Conservation (phyloP, 1,140 invertebrate genomes). For the Papilio polytes region DNA sequence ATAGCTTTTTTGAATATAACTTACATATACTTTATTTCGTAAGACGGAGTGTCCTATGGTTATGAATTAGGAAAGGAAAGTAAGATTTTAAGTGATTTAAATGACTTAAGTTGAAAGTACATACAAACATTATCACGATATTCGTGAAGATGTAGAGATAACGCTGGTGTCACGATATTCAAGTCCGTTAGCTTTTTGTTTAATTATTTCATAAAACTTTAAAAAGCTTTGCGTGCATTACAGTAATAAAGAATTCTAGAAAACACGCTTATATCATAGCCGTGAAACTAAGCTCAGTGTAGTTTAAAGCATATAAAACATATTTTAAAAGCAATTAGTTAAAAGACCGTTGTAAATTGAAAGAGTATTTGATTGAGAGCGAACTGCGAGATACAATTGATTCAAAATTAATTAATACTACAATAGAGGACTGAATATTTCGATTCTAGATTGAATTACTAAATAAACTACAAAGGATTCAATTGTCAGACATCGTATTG, state of each 20-base stretch:
- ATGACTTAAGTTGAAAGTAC: background rate
- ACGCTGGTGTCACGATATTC: constrained; percentile 16
- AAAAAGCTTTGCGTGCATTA: background rate
- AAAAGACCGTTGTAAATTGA: too few species aligned
- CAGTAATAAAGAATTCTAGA: background rate
- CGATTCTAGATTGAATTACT: background rate
- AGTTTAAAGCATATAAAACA: background rate
- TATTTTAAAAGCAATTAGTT: too few species aligned
- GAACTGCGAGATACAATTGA: background rate
- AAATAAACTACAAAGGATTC: background rate
- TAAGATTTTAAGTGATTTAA: background rate
- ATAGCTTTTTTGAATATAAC: too few species aligned
- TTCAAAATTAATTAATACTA: background rate
- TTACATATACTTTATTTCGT: too few species aligned
- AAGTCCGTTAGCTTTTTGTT: background rate
- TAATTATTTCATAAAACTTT: constrained; percentile 19
- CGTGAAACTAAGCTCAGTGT: background rate
- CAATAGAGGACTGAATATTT: background rate
- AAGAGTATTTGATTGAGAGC: too few species aligned
- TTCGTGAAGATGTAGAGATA: constrained; percentile 3
- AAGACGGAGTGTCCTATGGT: background rate
- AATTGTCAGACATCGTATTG: background rate
- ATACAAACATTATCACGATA: constrained; percentile 12
- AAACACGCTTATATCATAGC: background rate
- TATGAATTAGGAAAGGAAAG: background rate